These are phyloP conservation scores for Apeltes quadracus DNA, from an alignment of 2,113 vertebrate species.

Conservation along the genomic window DNA sequence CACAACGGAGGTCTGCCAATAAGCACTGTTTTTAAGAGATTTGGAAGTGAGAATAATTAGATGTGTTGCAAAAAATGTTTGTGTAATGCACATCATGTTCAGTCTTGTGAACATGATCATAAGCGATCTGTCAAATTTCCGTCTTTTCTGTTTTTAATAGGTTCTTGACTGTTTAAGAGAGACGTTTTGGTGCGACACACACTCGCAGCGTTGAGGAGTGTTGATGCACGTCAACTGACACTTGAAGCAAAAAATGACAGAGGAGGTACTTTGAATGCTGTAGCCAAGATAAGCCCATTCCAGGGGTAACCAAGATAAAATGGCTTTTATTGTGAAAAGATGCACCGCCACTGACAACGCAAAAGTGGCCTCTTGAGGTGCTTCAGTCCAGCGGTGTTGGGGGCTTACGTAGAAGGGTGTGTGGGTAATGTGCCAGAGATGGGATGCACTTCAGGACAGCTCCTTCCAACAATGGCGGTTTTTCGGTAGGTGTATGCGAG, in stretches of 20 bases:
- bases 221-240: background rate
- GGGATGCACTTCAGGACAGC: background rate
- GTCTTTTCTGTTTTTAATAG: background rate
- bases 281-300: background rate
- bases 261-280: background rate
- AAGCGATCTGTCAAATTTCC: background rate
- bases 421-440: background rate
- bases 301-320: background rate
- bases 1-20: background rate
- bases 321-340: background rate
- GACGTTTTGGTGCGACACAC: background rate
- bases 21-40: background rate
- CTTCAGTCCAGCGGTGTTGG: background rate
- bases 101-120: background rate
- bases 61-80: background rate
- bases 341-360: background rate
- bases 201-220: background rate
- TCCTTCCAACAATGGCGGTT: background rate
- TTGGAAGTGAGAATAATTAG: background rate
- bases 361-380: background rate
- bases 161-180: background rate
- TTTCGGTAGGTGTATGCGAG: background rate
- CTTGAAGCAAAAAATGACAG: background rate
- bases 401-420: background rate
- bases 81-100: background rate